Evolutionary conservation across 92 coral and sea anemone species (phyloP), one percentile per base, ranked within the genome.

Genomic region (Muricea muricata): DNA sequence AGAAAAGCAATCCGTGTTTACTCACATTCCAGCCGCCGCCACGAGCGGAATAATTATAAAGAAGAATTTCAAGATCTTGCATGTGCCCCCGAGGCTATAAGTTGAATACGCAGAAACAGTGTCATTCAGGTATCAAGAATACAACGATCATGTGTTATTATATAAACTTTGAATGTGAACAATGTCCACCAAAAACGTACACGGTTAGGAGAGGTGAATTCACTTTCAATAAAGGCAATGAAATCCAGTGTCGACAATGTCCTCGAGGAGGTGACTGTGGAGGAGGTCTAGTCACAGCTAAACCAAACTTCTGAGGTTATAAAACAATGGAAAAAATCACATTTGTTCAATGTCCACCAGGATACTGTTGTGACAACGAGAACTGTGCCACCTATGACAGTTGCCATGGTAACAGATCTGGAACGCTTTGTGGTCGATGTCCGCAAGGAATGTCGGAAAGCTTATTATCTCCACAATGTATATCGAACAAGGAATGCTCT

Each of bases 341-440:
- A 2, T 76, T 76, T 23, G 66, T 56, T 17, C 40, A 39, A 76
- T 76, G 82, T 33, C 82, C 82, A 10, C 82, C 69, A 33, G 24
- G 52, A 20, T 55, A 76, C 46, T 76, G 82, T 50, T 76, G 68
- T 33, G 68, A 55, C 12, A 9, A 2, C 24, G 33, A 76, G 9
- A 31, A 52, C 24, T 76, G 82, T 69, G 35, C 7, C 24, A 0
- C 68, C 23, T 76, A 32, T 31, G 30, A 76, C 25, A 37, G 68
- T 20, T 76, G 82, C 52, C 28, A 33, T 76, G 82, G 82, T 13
- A 76, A 76, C 69, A 30, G 82, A 76, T 40, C 45, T 32, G 82
- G 82, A 0, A 52, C 18, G 7, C 68, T 76, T 56, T 76, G 82
- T 33, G 82, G 82, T 15, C 69, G 32, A 4, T 76, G 67, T 35